Evolutionary conservation across 2,797 vertebrate species (phyloP), one percentile per base, ranked within the genome.

Genomic region (Bradypus variegatus): DNA sequence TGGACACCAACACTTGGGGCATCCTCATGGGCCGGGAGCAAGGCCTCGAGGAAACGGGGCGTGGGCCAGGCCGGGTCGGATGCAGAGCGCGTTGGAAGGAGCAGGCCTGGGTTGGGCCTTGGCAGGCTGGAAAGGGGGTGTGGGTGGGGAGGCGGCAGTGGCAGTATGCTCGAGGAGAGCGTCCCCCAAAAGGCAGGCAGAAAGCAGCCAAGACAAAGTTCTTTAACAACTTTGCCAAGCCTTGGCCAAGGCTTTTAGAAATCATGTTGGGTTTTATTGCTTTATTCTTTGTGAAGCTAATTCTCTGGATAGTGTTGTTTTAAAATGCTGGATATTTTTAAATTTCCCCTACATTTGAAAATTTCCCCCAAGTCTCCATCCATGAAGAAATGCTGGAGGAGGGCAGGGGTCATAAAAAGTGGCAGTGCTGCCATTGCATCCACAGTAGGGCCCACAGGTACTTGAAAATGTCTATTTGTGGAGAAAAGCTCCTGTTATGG

Each of bases 121-220:
- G 18, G 8, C 2, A 13, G 60, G 41, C 14, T 8, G 13, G 15
- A 3, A 19, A 19, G 70, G 58, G 48, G 9, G 33, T 48, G 4
- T 1, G 19, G 41, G 13, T 13, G 8, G 50, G 77, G 25, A 23
- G 11, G 15, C 0, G 15, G 29, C 31, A 27, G 4, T 5, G 45
- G 70, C 25, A 1, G 0, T 8, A n/a, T 67, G n/a, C 10, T 1
- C 0, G 48, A 8, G 10, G 36, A 8, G 16, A 11, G 3, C 13
- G 12, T 16, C 13, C 55, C 18, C 50, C 21, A 9, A 10, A 33
- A 48, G 53, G 70, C 60, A 10, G 7, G 1, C 2, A 53, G 53
- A 45, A 5, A 50, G 23, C 4, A 0, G 29, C 38, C 25, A 31
- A 25, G 73, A 38, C 1, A 0, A 4, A 9, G 4, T 55, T 13